Evolutionary conservation across 2,888 invertebrate species (phyloP).

Genomic region (Anarsia innoxiella): DNA sequence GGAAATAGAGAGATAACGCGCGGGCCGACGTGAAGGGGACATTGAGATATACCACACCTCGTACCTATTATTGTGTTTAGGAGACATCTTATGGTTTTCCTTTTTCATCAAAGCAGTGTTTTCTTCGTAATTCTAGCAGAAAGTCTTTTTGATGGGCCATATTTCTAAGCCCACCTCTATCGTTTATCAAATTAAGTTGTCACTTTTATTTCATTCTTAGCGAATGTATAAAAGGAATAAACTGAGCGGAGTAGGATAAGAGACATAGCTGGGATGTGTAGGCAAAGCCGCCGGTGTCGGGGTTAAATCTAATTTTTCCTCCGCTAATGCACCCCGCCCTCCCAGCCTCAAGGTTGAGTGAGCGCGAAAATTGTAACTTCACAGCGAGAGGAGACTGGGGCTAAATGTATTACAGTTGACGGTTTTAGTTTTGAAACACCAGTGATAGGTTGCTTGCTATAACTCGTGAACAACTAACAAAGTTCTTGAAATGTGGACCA

Average conservation of each 20-base stretch:
- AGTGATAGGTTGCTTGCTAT: no score
- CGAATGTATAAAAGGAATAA: slow-evolving; percentile 54
- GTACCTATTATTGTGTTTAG: no score
- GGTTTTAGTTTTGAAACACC: no score
- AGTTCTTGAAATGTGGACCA: no score
- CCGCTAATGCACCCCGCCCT: slow-evolving; percentile 50
- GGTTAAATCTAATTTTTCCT: slow-evolving; percentile 68
- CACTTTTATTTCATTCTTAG: slow-evolving; percentile 32
- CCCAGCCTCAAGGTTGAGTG: slow-evolving; percentile 52
- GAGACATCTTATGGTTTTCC: neutral
- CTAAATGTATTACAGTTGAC: slow-evolving; percentile 20
- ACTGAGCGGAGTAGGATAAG: slow-evolving; percentile 42
- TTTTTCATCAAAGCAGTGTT: neutral
- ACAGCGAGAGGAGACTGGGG: slow-evolving; percentile 21
- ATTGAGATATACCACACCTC: no score
- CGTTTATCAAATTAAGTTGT: slow-evolving; percentile 43
- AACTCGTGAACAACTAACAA: no score
- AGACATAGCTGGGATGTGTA: slow-evolving; percentile 23
- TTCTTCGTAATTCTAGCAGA: no score
- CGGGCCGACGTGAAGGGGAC: no score
- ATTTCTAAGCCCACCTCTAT: slow-evolving; percentile 24
- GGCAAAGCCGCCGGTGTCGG: slow-evolving; percentile 47
- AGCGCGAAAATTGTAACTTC: slow-evolving; percentile 59
- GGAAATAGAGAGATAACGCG: no score
- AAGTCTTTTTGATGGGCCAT: no score